Percentiles rank a stretch among this genome's conserved stretches.
phyloP scores from a whole-genome alignment of 2,113 vertebrate genomes.

The Leptobrachium ailaonicum region DNA sequence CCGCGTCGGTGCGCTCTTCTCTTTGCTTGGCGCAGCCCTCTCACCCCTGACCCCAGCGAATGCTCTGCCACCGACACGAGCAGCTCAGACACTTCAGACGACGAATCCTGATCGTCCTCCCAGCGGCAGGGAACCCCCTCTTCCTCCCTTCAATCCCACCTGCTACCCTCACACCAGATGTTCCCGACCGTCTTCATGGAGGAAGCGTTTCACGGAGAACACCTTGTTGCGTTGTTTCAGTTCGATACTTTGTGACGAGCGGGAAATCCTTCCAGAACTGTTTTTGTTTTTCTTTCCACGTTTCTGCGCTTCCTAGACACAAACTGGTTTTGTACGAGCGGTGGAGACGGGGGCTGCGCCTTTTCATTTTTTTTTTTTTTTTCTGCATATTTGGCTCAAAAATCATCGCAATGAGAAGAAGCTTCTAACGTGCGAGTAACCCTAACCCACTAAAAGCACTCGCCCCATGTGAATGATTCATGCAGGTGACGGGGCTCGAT shows the following conservation, averaged over 20 bases:
- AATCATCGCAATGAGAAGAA: conserved; percentile 73
- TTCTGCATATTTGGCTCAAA: conserved; percentile 54
- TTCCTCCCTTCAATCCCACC: conserved; percentile 62
- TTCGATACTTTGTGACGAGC: conserved; percentile 85
- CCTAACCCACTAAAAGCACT: conserved; percentile 69
- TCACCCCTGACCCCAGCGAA: conserved; percentile 82
- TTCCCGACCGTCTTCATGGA: conserved; percentile 68
- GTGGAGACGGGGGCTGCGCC: conserved; percentile 2
- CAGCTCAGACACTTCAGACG: conserved; percentile 94
- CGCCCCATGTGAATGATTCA: conserved; percentile 87
- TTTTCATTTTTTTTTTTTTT: not conserved
- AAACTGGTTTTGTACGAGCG: conserved; percentile 65
- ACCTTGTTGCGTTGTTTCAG: conserved; percentile 52
- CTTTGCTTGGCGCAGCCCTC: conserved; percentile 91
- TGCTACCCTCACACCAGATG: conserved; percentile 64
- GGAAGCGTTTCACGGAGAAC: conserved; percentile 34
- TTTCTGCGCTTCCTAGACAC: conserved; percentile 79
- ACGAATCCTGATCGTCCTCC: conserved; percentile 84
- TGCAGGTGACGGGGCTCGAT: conserved; percentile 75
- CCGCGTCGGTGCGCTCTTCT: conserved; percentile 80
- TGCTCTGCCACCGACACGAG: conserved; percentile 93
- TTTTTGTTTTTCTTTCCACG: conserved; percentile 63
- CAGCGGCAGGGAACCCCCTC: conserved; percentile 11
- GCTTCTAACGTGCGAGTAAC: conserved; percentile 68
- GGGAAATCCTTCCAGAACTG: conserved; percentile 86